phyloP scores from a whole-genome alignment of 2,797 vertebrate genomes.

The Sebastes steindachneri region DNA sequence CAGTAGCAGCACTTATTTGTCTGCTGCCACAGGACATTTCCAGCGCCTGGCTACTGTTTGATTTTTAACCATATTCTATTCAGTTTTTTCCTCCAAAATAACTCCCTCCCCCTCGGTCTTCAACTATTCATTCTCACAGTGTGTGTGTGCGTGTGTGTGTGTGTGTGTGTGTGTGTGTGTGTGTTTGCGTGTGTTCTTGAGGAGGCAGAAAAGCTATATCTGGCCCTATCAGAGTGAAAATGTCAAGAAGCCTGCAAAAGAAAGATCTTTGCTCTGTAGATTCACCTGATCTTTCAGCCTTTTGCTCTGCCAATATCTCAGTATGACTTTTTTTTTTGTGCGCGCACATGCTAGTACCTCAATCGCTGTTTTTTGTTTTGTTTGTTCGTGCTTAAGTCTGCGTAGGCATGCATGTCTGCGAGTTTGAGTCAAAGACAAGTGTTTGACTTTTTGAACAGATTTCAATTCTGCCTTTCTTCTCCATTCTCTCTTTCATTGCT shows the following conservation, averaged over 20 bases:
- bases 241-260: conserved; percentile 62
- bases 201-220: conserved; percentile 64
- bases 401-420: conserved; percentile 34
- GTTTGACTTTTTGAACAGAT: conserved; percentile 64
- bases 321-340: conserved; percentile 7
- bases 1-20: conserved; percentile 48
- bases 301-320: conserved; percentile 58
- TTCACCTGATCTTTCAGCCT: conserved; percentile 72
- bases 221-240: conserved; percentile 60
- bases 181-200: conserved; percentile 36
- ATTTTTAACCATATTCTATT: conserved; percentile 42
- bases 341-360: conserved; percentile 21
- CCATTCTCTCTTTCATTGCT: conserved; percentile 32
- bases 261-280: conserved; percentile 56
- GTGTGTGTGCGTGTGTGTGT: conserved; percentile 30
- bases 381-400: conserved; percentile 53
- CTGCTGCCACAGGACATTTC: conserved; percentile 56
- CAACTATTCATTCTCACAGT: conserved; percentile 50
- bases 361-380: conserved; percentile 61
- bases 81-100: conserved; percentile 42
- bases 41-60: conserved; percentile 21
- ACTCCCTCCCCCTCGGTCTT: conserved; percentile 31
- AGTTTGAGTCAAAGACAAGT: conserved; percentile 49
- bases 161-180: conserved; percentile 43
- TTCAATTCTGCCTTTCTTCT: conserved; percentile 56